Evolutionary conservation across 2,888 invertebrate genomes (phyloP), one percentile per base, ranked within the genome.

Genomic region (Drosophila aldrichi): DNA sequence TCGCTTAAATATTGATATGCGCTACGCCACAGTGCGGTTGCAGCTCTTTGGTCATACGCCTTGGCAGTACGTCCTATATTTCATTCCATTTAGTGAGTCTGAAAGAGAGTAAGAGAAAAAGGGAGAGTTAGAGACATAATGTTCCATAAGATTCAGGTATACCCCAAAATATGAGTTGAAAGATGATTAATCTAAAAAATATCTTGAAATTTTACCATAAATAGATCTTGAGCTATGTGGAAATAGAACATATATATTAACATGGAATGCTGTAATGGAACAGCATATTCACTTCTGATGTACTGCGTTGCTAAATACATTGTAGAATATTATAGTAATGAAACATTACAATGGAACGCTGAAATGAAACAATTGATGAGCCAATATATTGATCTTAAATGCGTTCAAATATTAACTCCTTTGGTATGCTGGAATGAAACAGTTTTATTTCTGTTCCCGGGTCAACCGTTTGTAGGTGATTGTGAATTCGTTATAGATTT

Each of bases 1-100:
- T 63, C 63, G 64, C 52, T 72, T 67, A 68, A 76, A 76, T 70
- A 79, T 66, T 70, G 76, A 36, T 44, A 71, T 63, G 56, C 67
- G 49, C 78, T 67, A 51, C 60, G 38, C 46, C 62, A 58, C 49
- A 68, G n/a, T 22, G 58, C 25, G 66, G 67, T 59, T 48, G 32
- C 58, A 12, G 49, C 18, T 29, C 34, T 41, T 34, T 29, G 36
- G 7, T 29, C 40, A 58, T 41, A 18, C n/a, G 34, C 9, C 14
- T n/a, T 48, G 34, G 18, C 46, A 12, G 25, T 36, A 2, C 25
- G 12, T 18, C 14, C 3, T 16, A 34, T 22, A 55, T 56, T 20
- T 10, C 32, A 56, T 40, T n/a, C 22, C 52, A 54, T 38, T 8
- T 12, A 5, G 8, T 34, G 16, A 16, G 38, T 3, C 6, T 16